Conservation (phyloP, 2,888 invertebrate species). For the Oscheius myriophilus region DNA sequence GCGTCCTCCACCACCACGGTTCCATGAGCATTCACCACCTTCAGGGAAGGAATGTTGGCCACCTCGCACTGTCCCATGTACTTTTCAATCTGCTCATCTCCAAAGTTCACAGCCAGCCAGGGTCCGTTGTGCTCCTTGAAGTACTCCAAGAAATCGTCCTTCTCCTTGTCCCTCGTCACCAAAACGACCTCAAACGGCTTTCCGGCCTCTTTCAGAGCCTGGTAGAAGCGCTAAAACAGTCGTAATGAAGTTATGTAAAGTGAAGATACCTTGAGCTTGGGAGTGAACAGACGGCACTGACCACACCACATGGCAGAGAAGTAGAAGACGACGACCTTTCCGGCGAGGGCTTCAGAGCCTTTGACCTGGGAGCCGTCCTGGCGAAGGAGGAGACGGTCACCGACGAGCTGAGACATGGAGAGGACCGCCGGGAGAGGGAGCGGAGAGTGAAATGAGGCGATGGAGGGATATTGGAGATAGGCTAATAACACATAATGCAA, state of each 20-base stretch:
- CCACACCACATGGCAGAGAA: slow-evolving; percentile 75
- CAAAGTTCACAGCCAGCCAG: slow-evolving; percentile 61
- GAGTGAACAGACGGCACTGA: slow-evolving; percentile 65
- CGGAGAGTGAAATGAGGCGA: too few relatives aligned
- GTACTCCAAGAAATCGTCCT: slow-evolving; percentile 64
- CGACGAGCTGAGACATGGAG: slow-evolving; percentile 56
- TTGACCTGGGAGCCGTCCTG: slow-evolving; percentile 47
- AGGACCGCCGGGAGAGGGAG: not conserved
- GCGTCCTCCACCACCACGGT: slow-evolving; percentile 72
- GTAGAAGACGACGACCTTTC: slow-evolving; percentile 72
- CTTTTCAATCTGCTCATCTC: slow-evolving; percentile 56
- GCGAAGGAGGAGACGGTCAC: slow-evolving; percentile 50
- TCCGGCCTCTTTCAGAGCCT: slow-evolving; percentile 48
- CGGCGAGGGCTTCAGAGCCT: slow-evolving; percentile 64
- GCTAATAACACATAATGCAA: too few relatives aligned
- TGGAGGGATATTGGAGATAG: too few relatives aligned
- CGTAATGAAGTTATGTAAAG: too few relatives aligned
- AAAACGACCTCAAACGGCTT: slow-evolving; percentile 63
- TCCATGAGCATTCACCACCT: slow-evolving; percentile 72
- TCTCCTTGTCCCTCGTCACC: slow-evolving; percentile 61
- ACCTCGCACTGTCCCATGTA: slow-evolving; percentile 53
- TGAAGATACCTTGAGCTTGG: slow-evolving; percentile 50
- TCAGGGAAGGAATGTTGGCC: slow-evolving; percentile 72
- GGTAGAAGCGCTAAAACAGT: slow-evolving; percentile 41
- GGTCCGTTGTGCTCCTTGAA: slow-evolving; percentile 64